Evolutionary conservation across 2,113 vertebrate genomes (phyloP).

Genomic region (Callorhinus ursinus): DNA sequence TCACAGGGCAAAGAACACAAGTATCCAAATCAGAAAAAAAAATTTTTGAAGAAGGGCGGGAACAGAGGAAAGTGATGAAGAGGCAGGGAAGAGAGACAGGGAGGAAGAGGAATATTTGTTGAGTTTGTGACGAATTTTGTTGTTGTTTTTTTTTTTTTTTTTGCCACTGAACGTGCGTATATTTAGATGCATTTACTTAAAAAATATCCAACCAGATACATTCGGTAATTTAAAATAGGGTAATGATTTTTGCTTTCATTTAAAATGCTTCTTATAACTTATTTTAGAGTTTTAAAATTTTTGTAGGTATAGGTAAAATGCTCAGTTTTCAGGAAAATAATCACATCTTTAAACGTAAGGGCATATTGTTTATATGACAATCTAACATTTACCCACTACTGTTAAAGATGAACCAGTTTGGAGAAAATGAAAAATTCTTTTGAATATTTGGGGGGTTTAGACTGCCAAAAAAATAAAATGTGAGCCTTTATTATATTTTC

Average conservation of each 20-base stretch:
- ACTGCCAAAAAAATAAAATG: background rate
- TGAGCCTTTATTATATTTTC: background rate
- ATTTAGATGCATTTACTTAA: background rate
- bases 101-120: background rate
- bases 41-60: background rate
- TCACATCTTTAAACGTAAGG: background rate
- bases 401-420: background rate
- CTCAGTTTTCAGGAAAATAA: background rate
- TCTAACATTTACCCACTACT: background rate
- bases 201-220: background rate
- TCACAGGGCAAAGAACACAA: background rate
- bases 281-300: background rate
- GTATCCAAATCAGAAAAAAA: background rate
- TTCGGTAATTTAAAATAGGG: background rate
- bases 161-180: background rate
- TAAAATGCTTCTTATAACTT: background rate
- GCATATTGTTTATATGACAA: background rate
- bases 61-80: background rate
- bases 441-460: background rate
- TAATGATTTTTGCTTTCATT: background rate
- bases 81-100: background rate
- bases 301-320: background rate
- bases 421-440: background rate
- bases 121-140: background rate
- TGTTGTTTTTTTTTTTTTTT: background rate